Percentiles rank a stretch among this genome's conserved stretches.
These are phyloP conservation scores for Onychomys leucogaster DNA, from an alignment of 2,797 vertebrate genomes.

Conservation along the genomic window DNA sequence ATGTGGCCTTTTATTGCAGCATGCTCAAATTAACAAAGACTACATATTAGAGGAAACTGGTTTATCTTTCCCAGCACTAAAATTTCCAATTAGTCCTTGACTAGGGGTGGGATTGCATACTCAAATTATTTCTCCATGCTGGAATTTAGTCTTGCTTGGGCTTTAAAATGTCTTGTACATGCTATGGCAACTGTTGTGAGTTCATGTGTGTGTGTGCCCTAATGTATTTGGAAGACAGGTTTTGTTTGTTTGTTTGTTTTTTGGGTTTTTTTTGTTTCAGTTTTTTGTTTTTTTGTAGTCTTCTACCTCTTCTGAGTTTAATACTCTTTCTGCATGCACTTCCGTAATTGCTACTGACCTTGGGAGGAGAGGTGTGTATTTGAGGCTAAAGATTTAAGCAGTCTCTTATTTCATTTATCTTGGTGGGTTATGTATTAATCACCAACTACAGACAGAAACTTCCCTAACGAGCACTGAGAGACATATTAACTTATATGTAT, in stretches of 20 bases:
- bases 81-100: not conserved
- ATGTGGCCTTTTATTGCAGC: not conserved
- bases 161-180: rapidly evolving
- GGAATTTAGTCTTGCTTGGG: not conserved
- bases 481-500: not conserved
- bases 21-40: not conserved
- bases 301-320: not conserved
- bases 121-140: not conserved
- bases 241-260: too few relatives aligned
- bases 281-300: not conserved
- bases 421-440: not conserved
- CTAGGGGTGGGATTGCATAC: not conserved
- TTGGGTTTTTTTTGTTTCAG: too few relatives aligned
- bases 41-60: not conserved
- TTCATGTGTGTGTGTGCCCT: not conserved
- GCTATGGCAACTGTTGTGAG: not conserved
- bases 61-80: not conserved
- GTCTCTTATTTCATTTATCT: not conserved
- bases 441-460: not conserved
- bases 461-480: not conserved
- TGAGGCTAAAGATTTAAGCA: not conserved
- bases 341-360: not conserved
- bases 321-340: not conserved
- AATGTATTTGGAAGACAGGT: too few relatives aligned
- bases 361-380: not conserved